phyloP scores from a whole-genome alignment of 2,113 vertebrate species.

The Spheniscus mendiculus region DNA sequence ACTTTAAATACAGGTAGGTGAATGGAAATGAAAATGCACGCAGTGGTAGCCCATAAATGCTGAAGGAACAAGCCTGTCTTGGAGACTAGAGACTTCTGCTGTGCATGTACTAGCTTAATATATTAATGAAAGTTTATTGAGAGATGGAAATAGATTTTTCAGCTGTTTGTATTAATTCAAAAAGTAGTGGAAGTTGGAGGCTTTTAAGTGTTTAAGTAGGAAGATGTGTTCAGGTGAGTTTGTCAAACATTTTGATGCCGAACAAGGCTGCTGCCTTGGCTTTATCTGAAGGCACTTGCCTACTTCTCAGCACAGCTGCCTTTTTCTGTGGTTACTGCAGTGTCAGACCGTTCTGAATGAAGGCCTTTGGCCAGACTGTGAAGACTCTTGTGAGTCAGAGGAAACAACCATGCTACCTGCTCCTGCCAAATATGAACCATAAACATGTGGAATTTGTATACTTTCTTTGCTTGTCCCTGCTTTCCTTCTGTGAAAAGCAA shows the following conservation, averaged over 20 bases:
- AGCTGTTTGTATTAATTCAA: not conserved
- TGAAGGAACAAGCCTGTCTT: not conserved
- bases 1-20: not conserved
- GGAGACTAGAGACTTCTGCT: not conserved
- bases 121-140: not conserved
- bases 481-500: not conserved
- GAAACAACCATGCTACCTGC: not conserved
- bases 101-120: not conserved
- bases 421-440: not conserved
- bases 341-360: not conserved
- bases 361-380: not conserved
- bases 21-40: not conserved
- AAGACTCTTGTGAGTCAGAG: not conserved
- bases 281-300: not conserved
- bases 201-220: not conserved
- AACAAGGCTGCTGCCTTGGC: not conserved
- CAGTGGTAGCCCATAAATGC: not conserved
- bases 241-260: not conserved
- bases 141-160: not conserved
- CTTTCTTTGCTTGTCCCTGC: not conserved
- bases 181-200: not conserved
- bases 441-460: not conserved
- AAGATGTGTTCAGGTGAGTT: not conserved
- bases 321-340: not conserved
- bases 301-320: not conserved